These are phyloP conservation scores for Ashinkailepas kermadecensis DNA, from an alignment of 2,888 invertebrate species.

Conservation along the genomic window DNA sequence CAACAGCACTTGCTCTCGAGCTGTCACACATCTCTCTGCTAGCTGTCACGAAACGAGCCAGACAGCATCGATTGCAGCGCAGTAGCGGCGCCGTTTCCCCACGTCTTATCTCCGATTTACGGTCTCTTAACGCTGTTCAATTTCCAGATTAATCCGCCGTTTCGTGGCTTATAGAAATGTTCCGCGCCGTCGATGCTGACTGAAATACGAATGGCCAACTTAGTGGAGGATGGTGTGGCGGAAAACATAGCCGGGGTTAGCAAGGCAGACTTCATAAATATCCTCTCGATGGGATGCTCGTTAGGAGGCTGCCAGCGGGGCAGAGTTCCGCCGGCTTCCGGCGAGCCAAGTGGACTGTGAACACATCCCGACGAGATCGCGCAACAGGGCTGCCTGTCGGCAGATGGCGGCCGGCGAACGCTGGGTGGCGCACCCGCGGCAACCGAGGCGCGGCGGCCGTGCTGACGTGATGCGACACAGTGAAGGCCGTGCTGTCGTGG, in stretches of 20 bases:
- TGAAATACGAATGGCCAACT: neutral
- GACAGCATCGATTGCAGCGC: neutral
- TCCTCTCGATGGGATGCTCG: neutral
- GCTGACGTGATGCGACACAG: no score
- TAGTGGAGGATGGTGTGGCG: neutral
- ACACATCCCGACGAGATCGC: no score
- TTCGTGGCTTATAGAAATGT: constrained; percentile 16
- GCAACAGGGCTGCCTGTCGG: no score
- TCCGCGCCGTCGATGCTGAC: neutral
- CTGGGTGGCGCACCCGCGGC: no score
- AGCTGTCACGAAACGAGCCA: neutral
- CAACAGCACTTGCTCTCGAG: no score
- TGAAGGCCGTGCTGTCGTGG: no score
- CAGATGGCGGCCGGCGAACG: no score
- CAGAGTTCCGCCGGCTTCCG: neutral
- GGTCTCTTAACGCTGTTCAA: constrained; percentile 16
- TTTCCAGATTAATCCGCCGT: constrained; percentile 18
- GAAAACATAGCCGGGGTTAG: neutral
- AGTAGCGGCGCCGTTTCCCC: neutral
- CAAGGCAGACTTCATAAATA: neutral
- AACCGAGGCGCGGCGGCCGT: no score
- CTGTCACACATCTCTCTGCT: no score
- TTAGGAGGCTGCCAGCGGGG: neutral
- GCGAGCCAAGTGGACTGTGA: no score
- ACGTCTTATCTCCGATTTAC: constrained; percentile 16